These are phyloP conservation scores for Nasonia oneida DNA, from an alignment of 2,888 invertebrate species.

Conservation along the genomic window DNA sequence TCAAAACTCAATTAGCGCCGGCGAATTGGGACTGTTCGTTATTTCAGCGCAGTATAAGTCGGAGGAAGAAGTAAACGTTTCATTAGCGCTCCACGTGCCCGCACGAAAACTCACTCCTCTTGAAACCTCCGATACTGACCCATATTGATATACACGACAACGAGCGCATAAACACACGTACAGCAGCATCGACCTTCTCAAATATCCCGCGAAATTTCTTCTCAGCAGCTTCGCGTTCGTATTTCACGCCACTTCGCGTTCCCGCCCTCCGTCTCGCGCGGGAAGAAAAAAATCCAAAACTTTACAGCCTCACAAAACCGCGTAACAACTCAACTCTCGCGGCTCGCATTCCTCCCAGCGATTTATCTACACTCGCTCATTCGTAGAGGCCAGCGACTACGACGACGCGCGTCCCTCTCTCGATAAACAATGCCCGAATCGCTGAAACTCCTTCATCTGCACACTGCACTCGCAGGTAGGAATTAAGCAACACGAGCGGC, in stretches of 20 bases:
- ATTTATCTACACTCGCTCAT: background rate
- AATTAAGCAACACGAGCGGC: conserved; percentile 31
- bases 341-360: background rate
- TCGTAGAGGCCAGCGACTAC: conserved; percentile 10
- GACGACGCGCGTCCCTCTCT: background rate
- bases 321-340: conserved; percentile 32
- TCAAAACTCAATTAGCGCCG: background rate
- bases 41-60: background rate
- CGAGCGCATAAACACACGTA: background rate
- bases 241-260: background rate
- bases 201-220: background rate
- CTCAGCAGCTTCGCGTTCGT: background rate
- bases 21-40: background rate
- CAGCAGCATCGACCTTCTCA: background rate
- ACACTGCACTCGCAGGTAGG: background rate
- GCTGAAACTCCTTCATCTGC: background rate
- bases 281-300: conserved; percentile 14
- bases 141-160: background rate
- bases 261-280: background rate
- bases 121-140: background rate
- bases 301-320: conserved; percentile 21
- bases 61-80: background rate
- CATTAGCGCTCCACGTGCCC: background rate
- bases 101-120: background rate
- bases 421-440: background rate